A percentile compares a stretch with the other conserved stretches of the same genome.
Evolutionary conservation across 2,113 vertebrate genomes (phyloP).

Genomic region (Corythoichthys intestinalis): DNA sequence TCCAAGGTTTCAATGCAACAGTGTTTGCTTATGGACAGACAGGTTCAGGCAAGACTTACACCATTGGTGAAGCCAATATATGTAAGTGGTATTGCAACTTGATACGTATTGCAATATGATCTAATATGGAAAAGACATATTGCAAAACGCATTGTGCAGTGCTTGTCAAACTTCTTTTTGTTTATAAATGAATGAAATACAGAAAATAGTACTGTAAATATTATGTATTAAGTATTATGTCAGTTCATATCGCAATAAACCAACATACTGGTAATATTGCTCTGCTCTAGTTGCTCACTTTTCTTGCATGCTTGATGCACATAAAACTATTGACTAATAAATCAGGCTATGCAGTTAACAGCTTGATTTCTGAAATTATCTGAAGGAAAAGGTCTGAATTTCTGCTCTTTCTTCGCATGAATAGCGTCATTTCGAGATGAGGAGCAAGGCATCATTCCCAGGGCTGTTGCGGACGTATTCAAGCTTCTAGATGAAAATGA

Average conservation of each 20-base stretch:
- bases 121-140: too few relatives aligned
- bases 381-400: background rate
- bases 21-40: constrained; percentile 95
- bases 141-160: too few relatives aligned
- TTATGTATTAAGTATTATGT: too few relatives aligned
- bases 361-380: background rate
- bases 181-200: too few relatives aligned
- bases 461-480: constrained; percentile 91
- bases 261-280: too few relatives aligned
- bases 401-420: background rate
- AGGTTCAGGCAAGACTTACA: constrained; percentile 93
- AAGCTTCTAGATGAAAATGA: constrained; percentile 95
- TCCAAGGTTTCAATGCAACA: constrained; percentile 90
- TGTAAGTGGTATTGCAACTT: constrained; percentile 73
- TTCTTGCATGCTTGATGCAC: background rate
- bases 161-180: too few relatives aligned
- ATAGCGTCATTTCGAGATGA: constrained; percentile 89
- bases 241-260: too few relatives aligned
- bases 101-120: too few relatives aligned
- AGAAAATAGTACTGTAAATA: too few relatives aligned
- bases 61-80: constrained; percentile 89
- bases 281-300: background rate
- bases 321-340: background rate
- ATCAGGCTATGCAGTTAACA: background rate
- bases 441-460: constrained; percentile 91